phyloP scores from a whole-genome alignment of 2,797 vertebrate genomes.

The Staurois parvus region DNA sequence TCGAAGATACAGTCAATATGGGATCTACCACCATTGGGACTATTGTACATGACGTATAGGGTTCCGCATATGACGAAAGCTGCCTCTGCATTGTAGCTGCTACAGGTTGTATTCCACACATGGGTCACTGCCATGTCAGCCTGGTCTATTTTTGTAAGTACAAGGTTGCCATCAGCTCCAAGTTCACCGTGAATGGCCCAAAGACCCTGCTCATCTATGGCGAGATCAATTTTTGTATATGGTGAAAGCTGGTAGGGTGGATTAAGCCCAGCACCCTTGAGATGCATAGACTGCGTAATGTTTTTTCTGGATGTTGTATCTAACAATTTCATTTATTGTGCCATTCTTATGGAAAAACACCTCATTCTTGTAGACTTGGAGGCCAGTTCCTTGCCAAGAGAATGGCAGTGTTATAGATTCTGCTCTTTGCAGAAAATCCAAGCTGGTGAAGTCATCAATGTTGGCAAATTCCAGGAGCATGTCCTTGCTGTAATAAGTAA shows the following conservation, averaged over 20 bases:
- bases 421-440: slow-evolving; percentile 66
- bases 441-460: slow-evolving; percentile 81
- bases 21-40: slow-evolving; percentile 82
- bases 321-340: slow-evolving; percentile 88
- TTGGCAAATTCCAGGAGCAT: slow-evolving; percentile 83
- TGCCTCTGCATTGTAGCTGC: slow-evolving; percentile 86
- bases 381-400: slow-evolving; percentile 90
- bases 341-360: slow-evolving; percentile 88
- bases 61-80: slow-evolving; percentile 91
- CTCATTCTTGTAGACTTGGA: slow-evolving; percentile 83
- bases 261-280: slow-evolving; percentile 84
- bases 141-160: slow-evolving; percentile 88
- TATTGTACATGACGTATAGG: slow-evolving; percentile 90
- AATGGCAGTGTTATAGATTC: slow-evolving; percentile 79
- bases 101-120: slow-evolving; percentile 89
- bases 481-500: slow-evolving; percentile 82
- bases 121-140: slow-evolving; percentile 79
- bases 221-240: slow-evolving; percentile 87
- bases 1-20: slow-evolving; percentile 88
- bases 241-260: slow-evolving; percentile 85
- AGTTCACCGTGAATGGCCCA: slow-evolving; percentile 90
- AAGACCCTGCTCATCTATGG: slow-evolving; percentile 91
- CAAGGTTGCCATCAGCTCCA: slow-evolving; percentile 81
- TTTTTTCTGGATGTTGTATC: slow-evolving; percentile 83
- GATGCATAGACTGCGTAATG: slow-evolving; percentile 78